Percentiles rank a stretch among this genome's conserved stretches.
Evolutionary conservation across 2,113 vertebrate genomes (phyloP).

Genomic region (Bubo bubo): DNA sequence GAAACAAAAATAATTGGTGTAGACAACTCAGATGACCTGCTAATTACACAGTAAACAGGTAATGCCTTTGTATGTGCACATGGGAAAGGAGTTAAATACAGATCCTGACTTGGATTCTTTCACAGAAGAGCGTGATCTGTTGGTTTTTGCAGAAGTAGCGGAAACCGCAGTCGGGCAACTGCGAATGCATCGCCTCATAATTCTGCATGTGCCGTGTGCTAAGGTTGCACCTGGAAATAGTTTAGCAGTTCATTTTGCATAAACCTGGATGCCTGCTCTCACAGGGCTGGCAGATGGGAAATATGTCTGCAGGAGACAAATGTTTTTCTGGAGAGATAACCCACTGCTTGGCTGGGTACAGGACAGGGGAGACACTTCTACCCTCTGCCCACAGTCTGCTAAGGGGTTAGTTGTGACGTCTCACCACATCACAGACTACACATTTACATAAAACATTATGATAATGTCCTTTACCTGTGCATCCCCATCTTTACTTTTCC

Average conservation of each 20-base stretch:
- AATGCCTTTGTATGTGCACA: background rate
- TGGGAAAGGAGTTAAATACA: background rate
- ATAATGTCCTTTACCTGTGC: accelerated
- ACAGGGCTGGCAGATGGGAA: background rate
- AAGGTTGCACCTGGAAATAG: background rate
- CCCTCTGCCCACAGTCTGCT: background rate
- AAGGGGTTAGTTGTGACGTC: background rate
- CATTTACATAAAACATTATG: accelerated
- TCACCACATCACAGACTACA: background rate
- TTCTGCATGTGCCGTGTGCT: background rate
- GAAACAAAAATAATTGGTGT: background rate
- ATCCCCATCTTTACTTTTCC: background rate
- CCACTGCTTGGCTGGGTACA: background rate
- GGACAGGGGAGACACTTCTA: background rate
- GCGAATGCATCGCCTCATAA: accelerated
- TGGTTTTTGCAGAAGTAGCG: background rate
- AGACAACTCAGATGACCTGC: background rate
- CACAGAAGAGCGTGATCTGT: background rate
- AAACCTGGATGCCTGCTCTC: background rate
- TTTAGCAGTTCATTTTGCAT: background rate
- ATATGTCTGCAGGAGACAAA: background rate
- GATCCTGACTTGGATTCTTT: background rate
- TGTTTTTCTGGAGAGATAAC: background rate
- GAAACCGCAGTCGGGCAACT: background rate
- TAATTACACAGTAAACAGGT: background rate